phyloP scores from a whole-genome alignment of 2,797 vertebrate species.

The Hemibagrus guttatus region DNA sequence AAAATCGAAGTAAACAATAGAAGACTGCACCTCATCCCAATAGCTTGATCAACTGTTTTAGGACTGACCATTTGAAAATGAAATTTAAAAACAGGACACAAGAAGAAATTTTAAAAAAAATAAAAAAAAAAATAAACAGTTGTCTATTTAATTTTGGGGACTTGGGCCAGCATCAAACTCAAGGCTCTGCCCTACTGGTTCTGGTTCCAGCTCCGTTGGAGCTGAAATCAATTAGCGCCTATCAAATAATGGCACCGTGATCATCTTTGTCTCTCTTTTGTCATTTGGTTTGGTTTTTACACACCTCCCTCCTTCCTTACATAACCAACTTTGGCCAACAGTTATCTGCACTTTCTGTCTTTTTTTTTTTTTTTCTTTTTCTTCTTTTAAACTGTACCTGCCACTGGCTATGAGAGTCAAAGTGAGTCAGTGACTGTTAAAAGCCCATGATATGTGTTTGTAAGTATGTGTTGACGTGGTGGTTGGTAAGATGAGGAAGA shows the following conservation, averaged over 20 bases:
- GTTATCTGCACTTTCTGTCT: constrained; percentile 71
- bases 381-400: constrained; percentile 20
- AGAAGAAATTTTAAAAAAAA: constrained; percentile 65
- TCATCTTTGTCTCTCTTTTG: constrained; percentile 47
- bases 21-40: constrained; percentile 70
- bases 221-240: constrained; percentile 70
- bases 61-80: constrained; percentile 71
- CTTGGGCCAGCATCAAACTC: constrained; percentile 71
- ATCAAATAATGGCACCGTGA: constrained; percentile 66
- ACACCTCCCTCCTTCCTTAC: constrained; percentile 64
- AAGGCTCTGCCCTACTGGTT: constrained; percentile 67
- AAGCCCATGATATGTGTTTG: constrained; percentile 67
- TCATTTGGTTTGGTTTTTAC: constrained; percentile 65
- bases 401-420: constrained; percentile 51
- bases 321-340: constrained; percentile 70
- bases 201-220: constrained; percentile 61
- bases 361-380: neutral
- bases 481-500: constrained; percentile 72
- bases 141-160: constrained; percentile 77
- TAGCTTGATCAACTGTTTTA: constrained; percentile 72
- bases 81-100: constrained; percentile 65
- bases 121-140: constrained; percentile 68
- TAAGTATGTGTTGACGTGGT: constrained; percentile 46
- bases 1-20: constrained; percentile 90
- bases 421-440: constrained; percentile 74